These are phyloP conservation scores for Mycalesis mineus DNA, from an alignment of 2,888 invertebrate species.

Conservation along the genomic window DNA sequence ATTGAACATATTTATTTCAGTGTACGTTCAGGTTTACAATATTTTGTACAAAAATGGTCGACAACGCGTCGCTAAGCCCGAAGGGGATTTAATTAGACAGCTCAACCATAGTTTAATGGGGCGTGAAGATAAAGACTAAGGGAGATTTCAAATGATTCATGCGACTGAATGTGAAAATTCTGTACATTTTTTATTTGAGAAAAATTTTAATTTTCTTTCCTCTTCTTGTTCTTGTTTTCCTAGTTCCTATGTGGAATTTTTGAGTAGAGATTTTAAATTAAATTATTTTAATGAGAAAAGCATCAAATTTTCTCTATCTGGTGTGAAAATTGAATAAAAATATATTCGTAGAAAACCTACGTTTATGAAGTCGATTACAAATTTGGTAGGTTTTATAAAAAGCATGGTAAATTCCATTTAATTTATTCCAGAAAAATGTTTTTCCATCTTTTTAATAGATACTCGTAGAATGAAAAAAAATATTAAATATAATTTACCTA, in stretches of 20 bases:
- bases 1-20: not conserved
- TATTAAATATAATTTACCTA: no score
- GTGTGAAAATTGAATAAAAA: no score
- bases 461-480: no score
- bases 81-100: conserved; percentile 68
- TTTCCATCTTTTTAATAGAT: no score
- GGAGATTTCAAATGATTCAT: conserved; percentile 48
- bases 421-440: no score
- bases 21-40: conserved; percentile 28
- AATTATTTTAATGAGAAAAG: not conserved
- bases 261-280: not conserved
- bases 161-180: conserved; percentile 24
- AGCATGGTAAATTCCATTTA: no score
- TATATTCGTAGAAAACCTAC: no score
- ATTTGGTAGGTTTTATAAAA: no score
- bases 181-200: conserved; percentile 15
- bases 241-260: not conserved
- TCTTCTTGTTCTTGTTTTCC: conserved; percentile 8
- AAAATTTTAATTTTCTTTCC: conserved; percentile 17
- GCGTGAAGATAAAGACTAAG: conserved; percentile 59
- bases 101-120: conserved; percentile 58
- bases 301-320: no score
- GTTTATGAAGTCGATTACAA: no score
- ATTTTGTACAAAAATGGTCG: conserved; percentile 46
- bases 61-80: conserved; percentile 42